Percentiles rank a stretch among this genome's conserved stretches.
Evolutionary conservation across 1,140 invertebrate genomes (phyloP).

Genomic region (Calycopis cecrops): DNA sequence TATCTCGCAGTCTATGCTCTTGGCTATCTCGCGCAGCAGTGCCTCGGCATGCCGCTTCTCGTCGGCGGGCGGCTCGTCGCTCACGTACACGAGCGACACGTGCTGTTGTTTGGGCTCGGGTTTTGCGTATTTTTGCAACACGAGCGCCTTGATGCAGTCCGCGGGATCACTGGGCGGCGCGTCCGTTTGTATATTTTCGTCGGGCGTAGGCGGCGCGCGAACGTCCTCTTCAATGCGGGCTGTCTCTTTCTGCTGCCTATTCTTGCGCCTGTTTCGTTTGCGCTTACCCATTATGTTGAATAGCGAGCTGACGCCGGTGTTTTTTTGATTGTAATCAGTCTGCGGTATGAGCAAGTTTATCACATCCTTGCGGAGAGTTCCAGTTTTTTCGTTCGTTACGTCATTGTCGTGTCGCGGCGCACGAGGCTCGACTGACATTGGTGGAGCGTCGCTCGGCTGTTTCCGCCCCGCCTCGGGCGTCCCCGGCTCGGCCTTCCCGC

Average conservation of each 20-base stretch:
- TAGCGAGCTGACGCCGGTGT: conserved; percentile 45
- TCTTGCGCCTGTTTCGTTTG: conserved; percentile 43
- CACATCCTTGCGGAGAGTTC: conserved; percentile 52
- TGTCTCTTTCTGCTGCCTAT: conserved; percentile 14
- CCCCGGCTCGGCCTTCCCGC: conserved; percentile 48
- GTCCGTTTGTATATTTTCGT: conserved; percentile 47
- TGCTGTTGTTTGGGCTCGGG: conserved; percentile 46
- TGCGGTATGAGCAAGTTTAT: conserved; percentile 58
- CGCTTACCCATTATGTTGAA: conserved; percentile 57
- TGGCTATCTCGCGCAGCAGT: conserved; percentile 56
- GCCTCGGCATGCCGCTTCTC: conserved; percentile 57
- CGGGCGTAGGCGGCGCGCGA: conserved; percentile 35
- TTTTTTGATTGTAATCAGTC: conserved; percentile 51
- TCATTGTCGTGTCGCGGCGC: conserved; percentile 39
- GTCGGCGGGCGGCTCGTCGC: conserved; percentile 41
- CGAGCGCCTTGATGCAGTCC: conserved; percentile 55
- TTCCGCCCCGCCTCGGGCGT: conserved; percentile 41
- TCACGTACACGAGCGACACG: conserved; percentile 61
- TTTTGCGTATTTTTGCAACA: conserved; percentile 60
- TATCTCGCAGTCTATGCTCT: conserved; percentile 56
- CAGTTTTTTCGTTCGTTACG: conserved; percentile 42
- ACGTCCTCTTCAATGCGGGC: conserved; percentile 18
- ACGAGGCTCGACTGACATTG: conserved; percentile 42
- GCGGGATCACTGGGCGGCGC: conserved; percentile 39
- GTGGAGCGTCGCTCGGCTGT: conserved; percentile 32